Base-by-base conservation (phyloP, 1,140 invertebrate genomes). In the Medauroidea extradentata region DNA sequence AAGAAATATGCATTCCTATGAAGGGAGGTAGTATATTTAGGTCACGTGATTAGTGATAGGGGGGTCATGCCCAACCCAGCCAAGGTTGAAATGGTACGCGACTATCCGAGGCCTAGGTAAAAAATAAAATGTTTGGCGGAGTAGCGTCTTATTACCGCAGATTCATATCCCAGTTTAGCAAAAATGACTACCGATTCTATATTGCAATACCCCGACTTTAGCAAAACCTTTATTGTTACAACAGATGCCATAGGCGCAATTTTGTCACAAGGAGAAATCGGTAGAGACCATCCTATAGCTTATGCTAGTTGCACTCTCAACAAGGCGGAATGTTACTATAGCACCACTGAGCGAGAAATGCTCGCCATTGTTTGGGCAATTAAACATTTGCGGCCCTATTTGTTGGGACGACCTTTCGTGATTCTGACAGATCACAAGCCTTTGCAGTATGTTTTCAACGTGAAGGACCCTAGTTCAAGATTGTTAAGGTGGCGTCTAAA, bases 361-460 rank as follows among this genome's bases (percentile, higher is more conserved):
- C 61, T 83, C 18, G 79, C 78, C 2, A 73, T 83, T 9, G 68
- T 83, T 0, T 79, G 72, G 71, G 71, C 70, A 11, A 63, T 74
- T 2, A 70, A 75, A 63, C 68, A 75, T 53, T 79, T 79, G 61
- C 38, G 73, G 58, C 67, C 71, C 25, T 81, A 78, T 65, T 59
- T 83, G 2, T 74, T 72, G 59, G 75, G 74, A 24, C 70, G 54
- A 51, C 66, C 75, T 29, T 79, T 83, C 56, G 71, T 59, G 21
- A 75, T 81, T 7, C 59, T 72, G 21, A 82, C 79, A 0, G 81
- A 84, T 59, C 79, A 81, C 53, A 71, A 73, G 59, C 74, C 75
- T 1, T 65, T 82, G 24, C 67, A 61, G 38, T 82, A 75, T 71
- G 62, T 83, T 19, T 69, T 71, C 29, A 71, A 70, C 11, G 65